phyloP scores from a whole-genome alignment of 2,797 vertebrate genomes.

The Pelodytes ibericus region DNA sequence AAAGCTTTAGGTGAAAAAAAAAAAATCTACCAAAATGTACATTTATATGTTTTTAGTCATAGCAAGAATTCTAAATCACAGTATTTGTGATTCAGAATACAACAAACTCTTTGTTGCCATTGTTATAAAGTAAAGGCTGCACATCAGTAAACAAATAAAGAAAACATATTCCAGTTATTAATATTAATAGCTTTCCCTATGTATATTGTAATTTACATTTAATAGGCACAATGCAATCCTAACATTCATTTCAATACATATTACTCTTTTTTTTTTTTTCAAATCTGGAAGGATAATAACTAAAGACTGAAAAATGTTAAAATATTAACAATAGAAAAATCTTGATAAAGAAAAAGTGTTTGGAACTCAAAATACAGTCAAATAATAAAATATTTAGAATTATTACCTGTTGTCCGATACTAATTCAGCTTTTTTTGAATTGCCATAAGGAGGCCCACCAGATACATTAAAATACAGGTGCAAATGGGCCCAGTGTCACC shows the following conservation, averaged over 20 bases:
- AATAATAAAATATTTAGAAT: background rate
- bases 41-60: background rate
- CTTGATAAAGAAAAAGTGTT: background rate
- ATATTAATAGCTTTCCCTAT: background rate
- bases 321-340: background rate
- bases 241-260: background rate
- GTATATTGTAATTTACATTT: background rate
- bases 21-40: background rate
- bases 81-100: background rate
- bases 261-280: background rate
- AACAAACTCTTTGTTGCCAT: background rate
- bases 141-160: background rate
- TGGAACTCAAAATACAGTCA: background rate
- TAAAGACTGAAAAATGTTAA: background rate
- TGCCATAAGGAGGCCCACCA: constrained; percentile 12
- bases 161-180: background rate
- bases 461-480: constrained; percentile 44
- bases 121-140: background rate
- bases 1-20: constrained; percentile 25
- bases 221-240: background rate
- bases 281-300: too few species aligned
- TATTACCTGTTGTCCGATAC: constrained; percentile 1
- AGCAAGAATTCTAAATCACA: background rate
- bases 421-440: constrained; percentile 9
- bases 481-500: constrained; percentile 40